Evolutionary conservation across 2,888 invertebrate genomes (phyloP).

Genomic region (Pyrocoelia pectoralis): DNA sequence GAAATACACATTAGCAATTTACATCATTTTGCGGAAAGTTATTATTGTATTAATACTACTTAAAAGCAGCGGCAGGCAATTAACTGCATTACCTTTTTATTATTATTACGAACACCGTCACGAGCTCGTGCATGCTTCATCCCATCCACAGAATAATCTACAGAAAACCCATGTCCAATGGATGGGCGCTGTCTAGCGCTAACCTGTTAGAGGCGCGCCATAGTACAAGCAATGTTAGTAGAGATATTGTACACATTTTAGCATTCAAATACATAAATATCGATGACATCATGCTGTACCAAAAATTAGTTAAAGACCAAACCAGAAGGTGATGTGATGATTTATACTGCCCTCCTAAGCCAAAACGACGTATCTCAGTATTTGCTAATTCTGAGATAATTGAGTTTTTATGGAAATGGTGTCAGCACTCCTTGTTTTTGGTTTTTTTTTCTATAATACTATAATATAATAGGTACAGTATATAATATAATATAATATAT

Average conservation of each 20-base stretch:
- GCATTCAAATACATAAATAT: constrained; percentile 5
- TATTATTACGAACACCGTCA: constrained; percentile 56
- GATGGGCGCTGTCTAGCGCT: constrained; percentile 60
- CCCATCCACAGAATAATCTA: constrained; percentile 62
- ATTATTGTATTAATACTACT: not conserved
- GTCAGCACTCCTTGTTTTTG: too few relatives aligned
- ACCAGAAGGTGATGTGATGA: too few relatives aligned
- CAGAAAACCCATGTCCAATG: constrained; percentile 60
- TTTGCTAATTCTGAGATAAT: too few relatives aligned
- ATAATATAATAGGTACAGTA: too few relatives aligned
- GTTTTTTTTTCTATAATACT: too few relatives aligned
- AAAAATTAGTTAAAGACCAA: too few relatives aligned
- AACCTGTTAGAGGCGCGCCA: constrained; percentile 58
- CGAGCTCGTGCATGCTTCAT: constrained; percentile 61
- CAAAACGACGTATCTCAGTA: too few relatives aligned
- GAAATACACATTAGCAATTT: constrained; percentile 39
- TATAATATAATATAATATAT: too few relatives aligned
- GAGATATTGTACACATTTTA: constrained; percentile 25
- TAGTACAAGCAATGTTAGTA: constrained; percentile 57
- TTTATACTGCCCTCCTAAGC: too few relatives aligned
- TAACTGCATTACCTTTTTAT: constrained; percentile 57
- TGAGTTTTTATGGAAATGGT: too few relatives aligned
- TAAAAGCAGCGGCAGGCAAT: constrained; percentile 24
- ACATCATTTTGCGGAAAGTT: too few relatives aligned
- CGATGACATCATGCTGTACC: too few relatives aligned